phyloP scores from a whole-genome alignment of 2,888 invertebrate genomes.

The Agrochola litura region DNA sequence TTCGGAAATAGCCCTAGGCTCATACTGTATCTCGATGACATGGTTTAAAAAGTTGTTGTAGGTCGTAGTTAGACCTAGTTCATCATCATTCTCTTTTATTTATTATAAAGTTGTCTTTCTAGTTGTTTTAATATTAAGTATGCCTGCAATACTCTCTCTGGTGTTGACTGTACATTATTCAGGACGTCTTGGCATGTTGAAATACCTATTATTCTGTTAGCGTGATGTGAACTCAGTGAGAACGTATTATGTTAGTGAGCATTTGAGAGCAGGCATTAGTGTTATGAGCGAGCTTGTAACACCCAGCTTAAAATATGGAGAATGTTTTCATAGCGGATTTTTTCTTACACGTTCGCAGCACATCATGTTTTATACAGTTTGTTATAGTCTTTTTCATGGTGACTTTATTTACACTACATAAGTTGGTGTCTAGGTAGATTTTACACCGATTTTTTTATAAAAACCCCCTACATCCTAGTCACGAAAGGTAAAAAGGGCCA shows the following conservation, averaged over 20 bases:
- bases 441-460: too few relatives aligned
- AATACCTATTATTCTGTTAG: slow-evolving; percentile 21
- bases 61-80: neutral
- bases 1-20: too few relatives aligned
- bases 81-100: too few relatives aligned
- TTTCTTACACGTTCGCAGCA: too few relatives aligned
- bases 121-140: neutral
- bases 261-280: neutral
- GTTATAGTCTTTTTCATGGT: too few relatives aligned
- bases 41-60: neutral
- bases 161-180: slow-evolving; percentile 8
- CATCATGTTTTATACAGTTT: too few relatives aligned
- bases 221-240: neutral
- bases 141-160: neutral
- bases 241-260: neutral
- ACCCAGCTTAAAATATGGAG: neutral
- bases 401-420: too few relatives aligned
- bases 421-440: too few relatives aligned
- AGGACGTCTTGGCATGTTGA: slow-evolving; percentile 10
- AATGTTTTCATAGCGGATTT: neutral
- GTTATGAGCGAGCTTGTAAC: slow-evolving; percentile 1
- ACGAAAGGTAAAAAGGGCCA: neutral
- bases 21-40: neutral
- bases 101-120: too few relatives aligned
- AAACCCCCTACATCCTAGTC: too few relatives aligned